Evolutionary conservation across 1,140 invertebrate genomes (phyloP), one percentile per base, ranked within the genome.

Genomic region (Caenorhabditis brenneri): DNA sequence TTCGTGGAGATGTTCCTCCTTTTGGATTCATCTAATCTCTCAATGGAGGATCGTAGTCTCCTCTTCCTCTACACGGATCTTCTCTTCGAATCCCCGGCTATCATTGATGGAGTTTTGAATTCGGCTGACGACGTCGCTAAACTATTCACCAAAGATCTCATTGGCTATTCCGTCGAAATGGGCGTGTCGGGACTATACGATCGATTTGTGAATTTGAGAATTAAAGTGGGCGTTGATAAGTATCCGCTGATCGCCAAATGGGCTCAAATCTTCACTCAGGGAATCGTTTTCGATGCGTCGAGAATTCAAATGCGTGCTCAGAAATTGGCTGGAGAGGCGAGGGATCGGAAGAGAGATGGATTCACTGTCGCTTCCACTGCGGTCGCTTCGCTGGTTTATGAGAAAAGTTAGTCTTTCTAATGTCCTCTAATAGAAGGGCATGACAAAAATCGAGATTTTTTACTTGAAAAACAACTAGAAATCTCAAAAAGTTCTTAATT

Each of bases 1-100:
- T 96, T 96, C 92, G 93, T 96, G 85, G 94, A 95, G 92, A 95
- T 95, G 93, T 92, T 94, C 94, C 87, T 91, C 22, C 89, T 95
- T 19, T 92, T 96, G 91, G 94, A 96, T 91, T 95, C 94, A 5
- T 93, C 92, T 10, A 84, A 90, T n/a, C 85, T 96, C 22, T 91
- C 93, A 1, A 88, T 91, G 82, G 90, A 93, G 5, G 91, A 93
- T 27, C 93, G 94, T 83, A 92, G 93, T 65, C 96, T 95, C 91
- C 91, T 96, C 36, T 94, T 94, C 0, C 90, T 96, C 12, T 93
- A 94, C 81, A 90, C 94, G 78, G 94, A 95, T 91, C 92, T 93
- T 1, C 88, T 96, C 31, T 92, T 93, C 60, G 95, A 93, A 85
- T 92, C 91, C 78, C 90, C 92, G 9, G 86, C 93, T 7, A 82